phyloP scores from a whole-genome alignment of 2,888 invertebrate genomes.

The Pachliopta kotzebuea region DNA sequence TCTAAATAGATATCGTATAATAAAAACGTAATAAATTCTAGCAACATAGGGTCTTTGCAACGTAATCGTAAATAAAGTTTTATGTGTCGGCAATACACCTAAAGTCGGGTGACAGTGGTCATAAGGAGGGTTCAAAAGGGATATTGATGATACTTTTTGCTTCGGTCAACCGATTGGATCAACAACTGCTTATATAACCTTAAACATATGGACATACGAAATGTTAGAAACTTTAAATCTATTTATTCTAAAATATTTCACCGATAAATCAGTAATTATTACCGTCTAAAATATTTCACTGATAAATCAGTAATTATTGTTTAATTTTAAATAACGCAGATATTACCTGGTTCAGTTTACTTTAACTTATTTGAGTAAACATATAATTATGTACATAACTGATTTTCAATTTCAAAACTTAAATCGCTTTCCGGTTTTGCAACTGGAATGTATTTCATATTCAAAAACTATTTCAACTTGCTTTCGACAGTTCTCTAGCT shows the following conservation, averaged over 20 bases:
- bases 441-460: neutral
- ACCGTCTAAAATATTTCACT: neutral
- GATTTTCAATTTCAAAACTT: constrained; percentile 19
- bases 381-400: neutral
- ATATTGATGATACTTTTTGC: constrained; percentile 4
- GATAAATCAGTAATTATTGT: too few relatives aligned
- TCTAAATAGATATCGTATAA: neutral
- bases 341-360: too few relatives aligned
- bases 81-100: constrained; percentile 16
- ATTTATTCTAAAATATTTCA: neutral
- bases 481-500: constrained; percentile 1
- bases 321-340: too few relatives aligned
- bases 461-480: constrained; percentile 20
- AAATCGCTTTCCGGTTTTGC: constrained; percentile 4
- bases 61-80: constrained; percentile 16
- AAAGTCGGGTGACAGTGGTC: constrained; percentile 10
- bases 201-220: neutral
- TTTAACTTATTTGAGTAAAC: too few relatives aligned
- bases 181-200: neutral
- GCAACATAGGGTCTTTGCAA: constrained; percentile 8
- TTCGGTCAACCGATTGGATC: neutral
- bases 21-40: constrained; percentile 12
- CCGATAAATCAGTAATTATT: neutral
- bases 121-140: constrained; percentile 10
- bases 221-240: neutral